A percentile compares a stretch with the other conserved stretches of the same genome.
Evolutionary conservation across 2,113 vertebrate genomes (phyloP).

Genomic region (Chaetodon auriga): DNA sequence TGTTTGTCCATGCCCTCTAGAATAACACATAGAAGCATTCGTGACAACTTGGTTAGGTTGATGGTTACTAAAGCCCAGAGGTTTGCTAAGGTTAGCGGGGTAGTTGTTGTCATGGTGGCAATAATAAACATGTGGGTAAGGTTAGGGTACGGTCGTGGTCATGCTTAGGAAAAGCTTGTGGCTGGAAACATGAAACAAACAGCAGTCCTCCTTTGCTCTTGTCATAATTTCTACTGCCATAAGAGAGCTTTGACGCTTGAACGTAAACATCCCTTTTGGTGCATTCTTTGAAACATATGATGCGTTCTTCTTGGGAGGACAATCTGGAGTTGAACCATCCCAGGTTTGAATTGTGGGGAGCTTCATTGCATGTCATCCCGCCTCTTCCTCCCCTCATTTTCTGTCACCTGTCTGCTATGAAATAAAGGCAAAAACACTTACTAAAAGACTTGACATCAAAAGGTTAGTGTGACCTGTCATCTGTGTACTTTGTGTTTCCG

Average conservation of each 20-base stretch:
- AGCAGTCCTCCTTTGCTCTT: not conserved
- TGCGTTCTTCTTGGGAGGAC: not conserved
- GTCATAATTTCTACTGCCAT: not conserved
- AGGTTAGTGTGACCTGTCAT: slow-evolving; percentile 26
- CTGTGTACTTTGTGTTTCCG: slow-evolving; percentile 33
- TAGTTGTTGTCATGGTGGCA: not conserved
- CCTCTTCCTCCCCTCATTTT: not conserved
- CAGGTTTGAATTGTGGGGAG: not conserved
- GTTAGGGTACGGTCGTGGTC: not conserved
- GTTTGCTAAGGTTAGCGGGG: not conserved
- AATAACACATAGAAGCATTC: no score
- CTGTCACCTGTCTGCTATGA: not conserved
- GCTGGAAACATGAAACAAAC: no score
- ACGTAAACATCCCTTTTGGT: no score
- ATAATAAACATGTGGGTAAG: not conserved
- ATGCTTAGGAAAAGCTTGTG: no score
- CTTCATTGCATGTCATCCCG: not conserved
- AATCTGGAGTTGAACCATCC: not conserved
- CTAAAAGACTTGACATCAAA: not conserved
- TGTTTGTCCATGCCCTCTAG: no score
- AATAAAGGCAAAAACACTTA: not conserved
- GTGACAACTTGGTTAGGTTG: not conserved
- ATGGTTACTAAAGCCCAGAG: not conserved
- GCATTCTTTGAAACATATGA: not conserved
- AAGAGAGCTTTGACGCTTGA: not conserved